phyloP scores from a whole-genome alignment of 2,888 invertebrate genomes.

The Catocala nupta region DNA sequence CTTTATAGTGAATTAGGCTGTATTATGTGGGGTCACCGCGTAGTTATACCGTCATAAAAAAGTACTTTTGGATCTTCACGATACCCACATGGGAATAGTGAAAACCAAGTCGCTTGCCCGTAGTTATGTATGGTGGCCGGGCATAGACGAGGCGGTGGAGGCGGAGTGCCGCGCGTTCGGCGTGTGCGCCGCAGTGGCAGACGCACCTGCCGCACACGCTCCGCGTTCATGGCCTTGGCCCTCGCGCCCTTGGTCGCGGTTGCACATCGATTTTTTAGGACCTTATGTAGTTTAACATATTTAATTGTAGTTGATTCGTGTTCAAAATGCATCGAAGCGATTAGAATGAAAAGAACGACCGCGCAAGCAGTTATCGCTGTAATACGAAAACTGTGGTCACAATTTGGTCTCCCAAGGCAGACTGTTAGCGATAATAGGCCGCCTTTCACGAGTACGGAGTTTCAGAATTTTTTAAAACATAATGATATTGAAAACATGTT shows the following conservation, averaged over 20 bases:
- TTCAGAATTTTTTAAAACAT: too few relatives aligned
- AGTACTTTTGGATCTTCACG: constrained; percentile 31
- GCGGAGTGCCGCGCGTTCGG: not conserved
- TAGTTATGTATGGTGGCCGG: constrained; percentile 46
- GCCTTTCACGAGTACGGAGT: too few relatives aligned
- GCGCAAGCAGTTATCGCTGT: not conserved
- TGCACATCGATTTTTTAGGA: constrained; percentile 2
- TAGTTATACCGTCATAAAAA: constrained; percentile 8
- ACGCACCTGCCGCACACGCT: constrained; percentile 2
- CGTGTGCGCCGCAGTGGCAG: constrained; percentile 5
- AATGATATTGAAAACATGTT: not conserved
- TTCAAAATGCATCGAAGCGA: constrained; percentile 7
- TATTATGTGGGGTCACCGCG: constrained; percentile 31
- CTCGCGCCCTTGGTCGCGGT: not conserved
- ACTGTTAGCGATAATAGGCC: too few relatives aligned
- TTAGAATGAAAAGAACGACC: not conserved
- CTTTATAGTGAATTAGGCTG: constrained; percentile 26
- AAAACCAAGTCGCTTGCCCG: constrained; percentile 41
- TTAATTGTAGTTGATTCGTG: constrained; percentile 3
- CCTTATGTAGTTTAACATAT: not conserved
- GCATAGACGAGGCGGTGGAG: constrained; percentile 28
- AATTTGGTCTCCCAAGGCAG: not conserved
- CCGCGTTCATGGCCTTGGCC: not conserved
- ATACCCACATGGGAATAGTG: constrained; percentile 39
- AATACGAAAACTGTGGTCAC: not conserved